Conservation (phyloP, 2,113 vertebrate species). For the Puma concolor region DNA sequence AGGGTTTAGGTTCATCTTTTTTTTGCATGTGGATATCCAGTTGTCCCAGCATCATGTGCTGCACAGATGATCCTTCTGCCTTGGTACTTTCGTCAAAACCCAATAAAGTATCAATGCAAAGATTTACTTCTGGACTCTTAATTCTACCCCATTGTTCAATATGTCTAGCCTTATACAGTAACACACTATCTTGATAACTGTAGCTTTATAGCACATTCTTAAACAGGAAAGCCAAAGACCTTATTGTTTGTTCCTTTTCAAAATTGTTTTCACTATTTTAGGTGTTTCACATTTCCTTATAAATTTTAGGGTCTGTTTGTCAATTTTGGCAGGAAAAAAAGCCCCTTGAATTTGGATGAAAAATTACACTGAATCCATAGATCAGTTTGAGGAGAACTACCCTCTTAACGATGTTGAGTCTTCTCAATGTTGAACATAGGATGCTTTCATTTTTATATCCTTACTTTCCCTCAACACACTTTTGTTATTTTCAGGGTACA, state of each 20-base stretch:
- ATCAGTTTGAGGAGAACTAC: background rate
- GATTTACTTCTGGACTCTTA: background rate
- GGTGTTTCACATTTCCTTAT: background rate
- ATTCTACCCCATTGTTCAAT: background rate
- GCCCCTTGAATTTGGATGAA: background rate
- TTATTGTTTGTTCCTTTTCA: background rate
- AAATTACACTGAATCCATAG: background rate
- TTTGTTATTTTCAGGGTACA: background rate
- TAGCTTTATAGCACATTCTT: background rate
- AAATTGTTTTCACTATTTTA: background rate
- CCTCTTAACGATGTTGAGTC: background rate
- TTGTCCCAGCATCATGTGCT: background rate
- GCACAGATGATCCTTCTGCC: background rate
- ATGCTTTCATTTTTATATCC: background rate
- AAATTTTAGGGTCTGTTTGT: background rate
- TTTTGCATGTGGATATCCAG: background rate
- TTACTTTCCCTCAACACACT: background rate
- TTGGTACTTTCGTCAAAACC: background rate
- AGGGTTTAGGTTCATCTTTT: background rate
- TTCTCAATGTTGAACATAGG: background rate
- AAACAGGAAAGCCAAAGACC: background rate
- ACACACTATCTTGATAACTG: background rate
- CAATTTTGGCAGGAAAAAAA: background rate
- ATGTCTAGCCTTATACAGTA: background rate
- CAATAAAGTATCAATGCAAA: background rate